These are phyloP conservation scores for Biston betularia DNA, from an alignment of 2,888 invertebrate genomes.

Conservation along the genomic window DNA sequence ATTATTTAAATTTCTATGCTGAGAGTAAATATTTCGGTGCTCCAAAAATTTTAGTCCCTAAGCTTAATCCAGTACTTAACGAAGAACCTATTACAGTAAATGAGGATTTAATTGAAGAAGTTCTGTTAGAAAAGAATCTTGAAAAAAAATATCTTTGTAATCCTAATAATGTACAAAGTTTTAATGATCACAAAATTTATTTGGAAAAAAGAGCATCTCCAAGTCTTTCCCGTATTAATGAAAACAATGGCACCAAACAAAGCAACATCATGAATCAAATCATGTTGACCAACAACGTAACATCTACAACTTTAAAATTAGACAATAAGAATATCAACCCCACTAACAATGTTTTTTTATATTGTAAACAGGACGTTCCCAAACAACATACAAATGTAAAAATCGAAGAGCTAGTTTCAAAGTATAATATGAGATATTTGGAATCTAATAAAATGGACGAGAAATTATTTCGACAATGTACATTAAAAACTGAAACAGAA, in stretches of 20 bases:
- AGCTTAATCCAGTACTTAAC: background rate
- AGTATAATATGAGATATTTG: slow-evolving; percentile 34
- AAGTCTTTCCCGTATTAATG: background rate
- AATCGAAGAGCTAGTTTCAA: slow-evolving; percentile 30
- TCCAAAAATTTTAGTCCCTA: slow-evolving; percentile 8
- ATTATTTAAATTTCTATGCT: background rate
- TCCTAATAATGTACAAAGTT: background rate
- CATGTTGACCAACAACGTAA: slow-evolving; percentile 3
- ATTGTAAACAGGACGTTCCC: slow-evolving; percentile 23
- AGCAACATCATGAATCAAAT: slow-evolving; percentile 18
- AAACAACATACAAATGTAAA: slow-evolving; percentile 33
- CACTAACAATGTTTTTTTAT: background rate
- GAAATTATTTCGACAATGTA: slow-evolving; percentile 51
- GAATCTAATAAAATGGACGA: slow-evolving; percentile 50
- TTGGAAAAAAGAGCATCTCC: no score
- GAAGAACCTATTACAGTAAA: background rate
- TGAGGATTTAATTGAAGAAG: slow-evolving; percentile 29
- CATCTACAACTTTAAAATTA: slow-evolving; percentile 2
- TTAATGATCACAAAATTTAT: background rate
- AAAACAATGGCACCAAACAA: background rate
- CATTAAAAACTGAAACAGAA: slow-evolving; percentile 43
- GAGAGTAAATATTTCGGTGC: background rate
- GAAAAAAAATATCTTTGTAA: background rate
- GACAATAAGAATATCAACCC: background rate
- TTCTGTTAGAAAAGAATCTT: slow-evolving; percentile 18